A percentile compares a stretch with the other conserved stretches of the same genome.
Evolutionary conservation across 2,888 invertebrate genomes (phyloP).

Genomic region (Cephus rjabovi): DNA sequence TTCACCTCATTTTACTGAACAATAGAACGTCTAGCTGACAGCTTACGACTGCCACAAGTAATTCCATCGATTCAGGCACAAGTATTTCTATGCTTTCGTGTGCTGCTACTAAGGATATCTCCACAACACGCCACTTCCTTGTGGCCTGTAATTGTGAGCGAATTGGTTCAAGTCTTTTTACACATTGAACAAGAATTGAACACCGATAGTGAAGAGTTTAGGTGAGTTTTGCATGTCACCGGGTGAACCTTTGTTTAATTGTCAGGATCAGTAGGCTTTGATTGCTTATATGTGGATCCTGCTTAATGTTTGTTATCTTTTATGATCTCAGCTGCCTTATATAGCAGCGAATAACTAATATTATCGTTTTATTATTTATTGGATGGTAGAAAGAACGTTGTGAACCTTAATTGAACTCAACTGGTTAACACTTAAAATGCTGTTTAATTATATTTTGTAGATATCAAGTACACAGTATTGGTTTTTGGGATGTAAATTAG

Average conservation of each 20-base stretch:
- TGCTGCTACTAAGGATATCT: conserved; percentile 85
- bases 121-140: conserved; percentile 86
- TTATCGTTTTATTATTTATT: neutral
- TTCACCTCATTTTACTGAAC: neutral
- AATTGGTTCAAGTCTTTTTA: conserved; percentile 88
- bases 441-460: neutral
- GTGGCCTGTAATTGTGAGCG: conserved; percentile 93
- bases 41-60: conserved; percentile 79
- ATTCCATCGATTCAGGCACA: conserved; percentile 84
- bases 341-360: neutral
- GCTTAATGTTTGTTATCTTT: neutral
- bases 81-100: conserved; percentile 89
- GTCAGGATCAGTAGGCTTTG: neutral
- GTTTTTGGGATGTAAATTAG: neutral
- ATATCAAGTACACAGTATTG: neutral
- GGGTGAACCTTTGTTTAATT: neutral
- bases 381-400: neutral
- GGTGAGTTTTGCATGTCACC: conserved; percentile 67
- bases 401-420: neutral
- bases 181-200: conserved; percentile 87
- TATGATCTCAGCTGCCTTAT: neutral
- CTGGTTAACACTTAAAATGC: neutral
- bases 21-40: conserved; percentile 86
- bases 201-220: conserved; percentile 81
- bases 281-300: neutral